Conservation (phyloP, 2,113 vertebrate species). For the Bostrychus sinensis region DNA sequence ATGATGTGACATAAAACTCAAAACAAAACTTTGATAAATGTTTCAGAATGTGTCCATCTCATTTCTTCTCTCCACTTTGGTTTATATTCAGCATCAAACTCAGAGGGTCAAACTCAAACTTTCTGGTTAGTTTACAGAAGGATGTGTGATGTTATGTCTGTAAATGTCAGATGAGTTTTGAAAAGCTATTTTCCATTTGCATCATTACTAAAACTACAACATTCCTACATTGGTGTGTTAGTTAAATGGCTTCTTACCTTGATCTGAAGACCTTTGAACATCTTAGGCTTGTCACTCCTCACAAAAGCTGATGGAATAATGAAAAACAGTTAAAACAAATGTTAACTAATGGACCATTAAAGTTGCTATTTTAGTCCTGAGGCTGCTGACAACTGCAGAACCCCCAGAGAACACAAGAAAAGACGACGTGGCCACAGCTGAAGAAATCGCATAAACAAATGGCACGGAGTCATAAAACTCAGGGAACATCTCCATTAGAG, state of each 20-base stretch:
- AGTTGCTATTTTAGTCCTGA: conserved; percentile 12
- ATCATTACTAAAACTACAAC: no score
- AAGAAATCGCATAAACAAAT: conserved; percentile 53
- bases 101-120: no score
- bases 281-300: conserved; percentile 97
- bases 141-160: no score
- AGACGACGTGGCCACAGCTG: conserved; percentile 36
- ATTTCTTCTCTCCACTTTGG: no score
- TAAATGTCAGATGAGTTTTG: no score
- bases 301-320: conserved; percentile 88
- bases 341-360: conserved; percentile 9
- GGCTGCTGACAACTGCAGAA: conserved; percentile 35
- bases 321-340: conserved; percentile 23
- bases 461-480: conserved; percentile 21
- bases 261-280: conserved; percentile 97
- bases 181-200: no score
- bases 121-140: no score
- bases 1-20: no score
- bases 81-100: no score
- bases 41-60: no score
- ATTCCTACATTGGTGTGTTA: no score
- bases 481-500: conserved; percentile 5
- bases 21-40: no score
- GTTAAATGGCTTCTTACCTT: conserved; percentile 92
- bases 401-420: conserved; percentile 31